Evolutionary conservation across 2,888 invertebrate genomes (phyloP).

Genomic region (Caenorhabditis parvicauda): DNA sequence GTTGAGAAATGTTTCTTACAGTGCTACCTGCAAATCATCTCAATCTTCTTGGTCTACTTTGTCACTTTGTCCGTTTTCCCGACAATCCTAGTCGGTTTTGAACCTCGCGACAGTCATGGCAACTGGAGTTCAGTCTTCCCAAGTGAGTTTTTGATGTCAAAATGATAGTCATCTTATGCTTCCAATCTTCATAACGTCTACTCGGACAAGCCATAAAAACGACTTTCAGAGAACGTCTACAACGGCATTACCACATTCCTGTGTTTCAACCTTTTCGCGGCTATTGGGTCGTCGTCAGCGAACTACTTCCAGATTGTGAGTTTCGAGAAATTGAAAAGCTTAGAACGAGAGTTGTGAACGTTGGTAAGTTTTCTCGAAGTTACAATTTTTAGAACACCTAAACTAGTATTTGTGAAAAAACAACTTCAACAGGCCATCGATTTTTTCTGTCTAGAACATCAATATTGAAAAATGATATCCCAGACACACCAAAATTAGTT

Average conservation of each 20-base stretch:
- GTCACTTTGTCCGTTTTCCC: conserved; percentile 87
- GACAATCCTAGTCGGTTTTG: conserved; percentile 76
- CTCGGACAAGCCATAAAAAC: background rate
- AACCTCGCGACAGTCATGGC: conserved; percentile 4
- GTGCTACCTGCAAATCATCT: conserved; percentile 77
- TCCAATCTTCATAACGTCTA: too few relatives aligned
- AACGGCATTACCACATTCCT: conserved; percentile 80
- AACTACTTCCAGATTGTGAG: conserved; percentile 75
- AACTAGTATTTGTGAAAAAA: background rate
- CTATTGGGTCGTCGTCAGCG: conserved; percentile 85
- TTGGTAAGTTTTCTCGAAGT: too few relatives aligned
- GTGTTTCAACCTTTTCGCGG: conserved; percentile 87
- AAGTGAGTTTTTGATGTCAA: conserved; percentile 64
- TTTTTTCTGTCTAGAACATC: too few relatives aligned
- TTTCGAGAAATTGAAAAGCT: too few relatives aligned
- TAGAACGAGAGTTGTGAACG: too few relatives aligned
- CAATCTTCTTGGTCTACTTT: conserved; percentile 88
- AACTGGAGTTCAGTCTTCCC: conserved; percentile 20
- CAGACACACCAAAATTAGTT: too few relatives aligned
- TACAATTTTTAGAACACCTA: too few relatives aligned
- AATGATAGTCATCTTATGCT: conserved; percentile 20
- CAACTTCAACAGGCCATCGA: too few relatives aligned
- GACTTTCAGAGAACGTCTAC: conserved; percentile 40
- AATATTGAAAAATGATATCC: too few relatives aligned
- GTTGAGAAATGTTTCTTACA: conserved; percentile 15